Evolutionary conservation across 2,797 vertebrate genomes (phyloP), one percentile per base, ranked within the genome.

Genomic region (Heliangelus exortis): DNA sequence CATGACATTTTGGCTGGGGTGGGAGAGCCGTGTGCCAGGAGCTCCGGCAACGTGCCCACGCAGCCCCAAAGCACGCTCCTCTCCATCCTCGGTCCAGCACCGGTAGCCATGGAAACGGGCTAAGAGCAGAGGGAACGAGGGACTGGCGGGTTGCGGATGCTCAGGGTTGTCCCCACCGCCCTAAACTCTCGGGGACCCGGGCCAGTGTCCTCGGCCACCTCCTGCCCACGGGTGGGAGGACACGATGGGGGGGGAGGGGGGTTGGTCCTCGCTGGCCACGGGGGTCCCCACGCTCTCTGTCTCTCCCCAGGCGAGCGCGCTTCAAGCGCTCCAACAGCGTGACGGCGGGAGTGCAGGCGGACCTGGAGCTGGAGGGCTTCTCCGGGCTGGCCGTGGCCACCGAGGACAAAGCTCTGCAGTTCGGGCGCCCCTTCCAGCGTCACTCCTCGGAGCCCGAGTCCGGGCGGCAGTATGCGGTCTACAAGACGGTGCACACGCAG

Each of bases 321-420:
- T 99, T 99, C 98, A 99, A 99, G 96, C 99, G 99, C 91, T 99
- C 99, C 97, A 99, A 99, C 98, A 99, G 99, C 5, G 99, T 99
- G 97, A 99, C 99, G 0, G 99, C 99, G 0, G 99, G 99, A 2
- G 99, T 99, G 96, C 99, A 99, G 98, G 99, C 99, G 0, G 99
- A 99, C 98, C 98, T 99, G 96, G 99, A 99, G 97, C 98, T 98
- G 3, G 99, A 99, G 97, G 99, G 99, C 85, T 98, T 99, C 92
- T 97, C 98, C 0, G 98, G 98, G 26, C 67, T 97, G 84, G 68
- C 97, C 0, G 99, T 99, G 94, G 98, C 99, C 86, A 99, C 98
- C 1, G 99, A 99, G 98, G 99, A 99, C 97, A 99, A 99, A 97
- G 98, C 98, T 57, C 98, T 99, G 75, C 99, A 99, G 98, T 99